These are phyloP conservation scores for Limnephilus marmoratus DNA, from an alignment of 2,888 invertebrate species.

Conservation along the genomic window DNA sequence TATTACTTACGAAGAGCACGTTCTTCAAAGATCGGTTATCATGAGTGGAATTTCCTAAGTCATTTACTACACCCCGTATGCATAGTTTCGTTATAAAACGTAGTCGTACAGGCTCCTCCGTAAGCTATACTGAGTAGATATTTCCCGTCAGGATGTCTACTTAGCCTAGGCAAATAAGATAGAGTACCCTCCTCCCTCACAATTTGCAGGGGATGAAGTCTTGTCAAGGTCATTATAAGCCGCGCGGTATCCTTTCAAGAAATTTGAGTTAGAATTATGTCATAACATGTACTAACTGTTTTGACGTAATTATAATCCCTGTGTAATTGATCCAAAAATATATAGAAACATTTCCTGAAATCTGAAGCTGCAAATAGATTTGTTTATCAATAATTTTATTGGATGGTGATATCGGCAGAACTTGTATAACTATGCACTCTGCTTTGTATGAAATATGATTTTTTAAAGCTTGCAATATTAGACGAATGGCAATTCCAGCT, in stretches of 20 bases:
- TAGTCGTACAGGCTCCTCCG: not conserved
- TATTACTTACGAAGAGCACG: not conserved
- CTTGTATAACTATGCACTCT: too few relatives aligned
- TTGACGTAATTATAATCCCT: too few relatives aligned
- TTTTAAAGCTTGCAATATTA: too few relatives aligned
- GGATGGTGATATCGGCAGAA: too few relatives aligned
- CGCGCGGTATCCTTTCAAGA: not conserved
- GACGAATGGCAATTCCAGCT: too few relatives aligned
- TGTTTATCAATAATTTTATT: too few relatives aligned
- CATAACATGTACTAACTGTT: too few relatives aligned
- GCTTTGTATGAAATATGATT: too few relatives aligned
- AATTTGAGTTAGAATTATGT: too few relatives aligned
- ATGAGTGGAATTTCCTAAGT: not conserved
- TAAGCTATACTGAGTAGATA: not conserved
- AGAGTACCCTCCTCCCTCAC: not conserved
- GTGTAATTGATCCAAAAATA: too few relatives aligned
- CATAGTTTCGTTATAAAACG: not conserved
- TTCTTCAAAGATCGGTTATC: not conserved
- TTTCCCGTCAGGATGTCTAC: not conserved
- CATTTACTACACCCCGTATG: not conserved
- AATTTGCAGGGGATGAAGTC: not conserved
- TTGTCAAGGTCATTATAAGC: not conserved
- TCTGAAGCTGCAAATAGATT: too few relatives aligned
- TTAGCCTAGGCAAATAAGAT: not conserved
- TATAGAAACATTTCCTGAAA: too few relatives aligned